These are phyloP conservation scores for Melikaiella ostensackeni DNA, from an alignment of 2,888 invertebrate species.

Conservation along the genomic window DNA sequence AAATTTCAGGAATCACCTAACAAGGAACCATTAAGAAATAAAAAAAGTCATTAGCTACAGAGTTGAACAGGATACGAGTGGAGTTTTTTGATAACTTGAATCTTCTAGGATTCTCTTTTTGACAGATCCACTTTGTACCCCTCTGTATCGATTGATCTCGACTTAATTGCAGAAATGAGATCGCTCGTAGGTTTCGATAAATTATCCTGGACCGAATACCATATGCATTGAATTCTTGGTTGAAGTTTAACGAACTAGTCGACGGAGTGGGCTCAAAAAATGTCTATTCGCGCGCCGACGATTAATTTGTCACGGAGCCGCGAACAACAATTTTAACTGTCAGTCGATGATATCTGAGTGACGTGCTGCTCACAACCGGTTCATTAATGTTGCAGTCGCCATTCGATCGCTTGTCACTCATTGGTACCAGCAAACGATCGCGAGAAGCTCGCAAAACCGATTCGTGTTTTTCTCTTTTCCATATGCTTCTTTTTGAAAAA, in stretches of 20 bases:
- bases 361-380: conserved; percentile 62
- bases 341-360: conserved; percentile 56
- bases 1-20: neutral
- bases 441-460: conserved; percentile 21
- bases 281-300: conserved; percentile 46
- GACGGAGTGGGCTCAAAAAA: conserved; percentile 6
- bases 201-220: conserved; percentile 7
- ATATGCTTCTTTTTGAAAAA: conserved; percentile 6
- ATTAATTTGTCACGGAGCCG: conserved; percentile 63
- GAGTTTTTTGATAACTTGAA: neutral
- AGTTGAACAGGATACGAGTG: neutral
- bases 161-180: conserved; percentile 23
- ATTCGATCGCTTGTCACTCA: conserved; percentile 59
- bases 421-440: conserved; percentile 47
- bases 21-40: neutral
- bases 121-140: conserved; percentile 28
- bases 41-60: conserved; percentile 28
- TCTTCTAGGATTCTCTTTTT: conserved; percentile 16
- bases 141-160: conserved; percentile 10
- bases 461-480: conserved; percentile 25
- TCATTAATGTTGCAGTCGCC: conserved; percentile 59
- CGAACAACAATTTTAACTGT: conserved; percentile 60
- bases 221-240: conserved; percentile 15
- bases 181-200: conserved; percentile 10
- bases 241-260: conserved; percentile 27